A percentile compares a stretch with the other conserved stretches of the same genome.
Evolutionary conservation across 2,113 vertebrate genomes (phyloP).

Genomic region (Myrmecobius fasciatus): DNA sequence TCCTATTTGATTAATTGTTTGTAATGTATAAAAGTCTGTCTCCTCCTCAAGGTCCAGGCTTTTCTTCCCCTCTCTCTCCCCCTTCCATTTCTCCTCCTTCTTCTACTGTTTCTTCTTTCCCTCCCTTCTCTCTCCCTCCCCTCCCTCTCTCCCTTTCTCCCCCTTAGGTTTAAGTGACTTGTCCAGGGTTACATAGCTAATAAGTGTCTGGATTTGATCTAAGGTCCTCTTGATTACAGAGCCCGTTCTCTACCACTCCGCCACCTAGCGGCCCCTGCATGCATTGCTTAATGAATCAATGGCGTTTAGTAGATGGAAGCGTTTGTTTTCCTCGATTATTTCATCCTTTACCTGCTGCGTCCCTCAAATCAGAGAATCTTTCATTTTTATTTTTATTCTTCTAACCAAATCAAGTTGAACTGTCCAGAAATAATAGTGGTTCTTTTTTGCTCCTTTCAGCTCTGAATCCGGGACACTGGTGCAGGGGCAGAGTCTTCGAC

Average conservation of each 20-base stretch:
- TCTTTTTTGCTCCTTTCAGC: neutral
- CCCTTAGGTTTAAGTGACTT: neutral
- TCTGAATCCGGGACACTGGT: neutral
- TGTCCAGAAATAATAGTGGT: neutral
- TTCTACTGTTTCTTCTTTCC: too few species aligned
- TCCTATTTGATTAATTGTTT: too few species aligned
- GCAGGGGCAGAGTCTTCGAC: neutral
- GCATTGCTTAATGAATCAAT: neutral
- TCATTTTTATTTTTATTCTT: neutral
- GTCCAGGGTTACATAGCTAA: neutral
- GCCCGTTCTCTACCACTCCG: neutral
- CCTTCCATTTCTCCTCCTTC: too few species aligned
- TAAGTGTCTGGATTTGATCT: neutral
- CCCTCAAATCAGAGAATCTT: neutral
- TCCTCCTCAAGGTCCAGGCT: neutral
- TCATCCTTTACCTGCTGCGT: neutral
- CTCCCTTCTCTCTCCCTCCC: too few species aligned
- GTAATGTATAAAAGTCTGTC: too few species aligned
- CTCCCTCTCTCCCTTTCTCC: too few species aligned
- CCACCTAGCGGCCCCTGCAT: neutral
- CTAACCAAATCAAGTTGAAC: neutral
- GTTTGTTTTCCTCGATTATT: neutral
- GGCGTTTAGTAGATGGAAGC: neutral
- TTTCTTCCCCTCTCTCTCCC: too few species aligned
- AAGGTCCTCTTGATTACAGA: neutral